Evolutionary conservation across 2,797 vertebrate species (phyloP).

Genomic region (Orientallactaga sibirica): DNA sequence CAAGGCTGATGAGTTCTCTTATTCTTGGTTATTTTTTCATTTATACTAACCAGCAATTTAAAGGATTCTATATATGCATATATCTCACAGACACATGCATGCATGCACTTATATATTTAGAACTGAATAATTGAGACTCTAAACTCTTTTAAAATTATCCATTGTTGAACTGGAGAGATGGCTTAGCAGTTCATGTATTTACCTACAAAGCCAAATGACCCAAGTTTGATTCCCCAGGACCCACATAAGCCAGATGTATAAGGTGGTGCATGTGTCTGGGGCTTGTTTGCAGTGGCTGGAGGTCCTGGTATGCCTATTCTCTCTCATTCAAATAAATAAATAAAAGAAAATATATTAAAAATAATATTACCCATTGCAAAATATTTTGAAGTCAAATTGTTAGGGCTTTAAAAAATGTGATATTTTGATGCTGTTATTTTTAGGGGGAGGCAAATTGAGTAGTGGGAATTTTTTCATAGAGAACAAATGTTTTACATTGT

Average conservation of each 20-base stretch:
- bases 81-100: neutral
- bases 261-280: no score
- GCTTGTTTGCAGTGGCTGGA: no score
- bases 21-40: neutral
- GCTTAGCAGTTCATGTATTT: no score
- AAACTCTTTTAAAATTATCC: neutral
- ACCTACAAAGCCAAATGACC: no score
- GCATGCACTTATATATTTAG: neutral
- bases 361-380: neutral
- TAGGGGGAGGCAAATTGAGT: neutral
- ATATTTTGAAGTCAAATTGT: conserved; percentile 22
- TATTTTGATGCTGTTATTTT: neutral
- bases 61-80: neutral
- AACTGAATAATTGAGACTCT: neutral
- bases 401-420: neutral
- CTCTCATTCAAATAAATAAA: no score
- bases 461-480: neutral
- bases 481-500: neutral
- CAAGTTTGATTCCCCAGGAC: no score
- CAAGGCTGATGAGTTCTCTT: neutral
- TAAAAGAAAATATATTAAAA: no score
- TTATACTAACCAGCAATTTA: conserved; percentile 7
- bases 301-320: no score
- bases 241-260: no score
- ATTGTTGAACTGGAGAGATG: no score